Evolutionary conservation across 2,888 invertebrate genomes (phyloP).

Genomic region (Idaea straminata): DNA sequence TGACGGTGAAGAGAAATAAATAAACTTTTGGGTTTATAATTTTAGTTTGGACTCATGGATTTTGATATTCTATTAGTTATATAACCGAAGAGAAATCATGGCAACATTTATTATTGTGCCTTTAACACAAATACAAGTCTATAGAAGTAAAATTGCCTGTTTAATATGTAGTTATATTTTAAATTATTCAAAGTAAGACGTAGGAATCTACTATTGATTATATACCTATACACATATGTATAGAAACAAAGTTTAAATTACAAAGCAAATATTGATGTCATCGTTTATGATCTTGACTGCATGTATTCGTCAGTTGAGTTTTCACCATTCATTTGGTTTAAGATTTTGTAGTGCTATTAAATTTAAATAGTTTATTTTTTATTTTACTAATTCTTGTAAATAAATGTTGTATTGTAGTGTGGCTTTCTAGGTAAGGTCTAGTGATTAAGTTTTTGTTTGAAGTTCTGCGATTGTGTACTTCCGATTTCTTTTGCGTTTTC

Average conservation of each 20-base stretch:
- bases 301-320: constrained; percentile 15
- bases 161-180: background rate
- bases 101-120: background rate
- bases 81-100: background rate
- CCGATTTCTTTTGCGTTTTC: no score
- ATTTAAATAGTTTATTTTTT: background rate
- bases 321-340: background rate
- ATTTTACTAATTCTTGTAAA: background rate
- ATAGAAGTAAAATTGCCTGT: background rate
- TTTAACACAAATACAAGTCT: background rate
- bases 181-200: constrained; percentile 3
- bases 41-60: no score
- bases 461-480: background rate
- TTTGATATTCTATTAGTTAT: background rate
- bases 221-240: background rate
- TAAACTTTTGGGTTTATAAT: no score
- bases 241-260: constrained; percentile 17
- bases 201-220: background rate
- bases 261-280: constrained; percentile 31
- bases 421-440: background rate
- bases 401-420: background rate
- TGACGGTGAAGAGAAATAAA: no score
- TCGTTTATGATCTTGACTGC: constrained; percentile 9
- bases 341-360: background rate
- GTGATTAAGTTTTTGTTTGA: background rate